Base-by-base conservation (phyloP, 2,113 vertebrate species). In the Agapornis roseicollis region DNA sequence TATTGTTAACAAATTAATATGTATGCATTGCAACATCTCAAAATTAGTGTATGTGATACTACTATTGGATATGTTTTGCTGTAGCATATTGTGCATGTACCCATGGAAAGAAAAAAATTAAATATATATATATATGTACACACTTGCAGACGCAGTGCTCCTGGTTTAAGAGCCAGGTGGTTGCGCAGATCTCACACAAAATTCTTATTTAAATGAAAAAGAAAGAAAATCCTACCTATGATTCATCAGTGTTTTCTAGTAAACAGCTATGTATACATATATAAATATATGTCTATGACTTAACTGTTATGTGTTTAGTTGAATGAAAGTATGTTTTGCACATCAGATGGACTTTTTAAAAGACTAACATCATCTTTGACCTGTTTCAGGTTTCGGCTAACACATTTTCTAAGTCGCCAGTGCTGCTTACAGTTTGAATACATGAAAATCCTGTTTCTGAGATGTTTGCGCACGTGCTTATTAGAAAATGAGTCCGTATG, bases 311-410 rank as follows among this genome's bases (percentile, higher is more conserved):
- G 91, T 97, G 97, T 96, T 79, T 97, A 97, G 93, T 97, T 97
- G 97, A 85, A 98, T 98, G 96, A 98, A 89, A 98, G 93, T 96
- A 97, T 98, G 96, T 97, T 97, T 98, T 98, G 96, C 98, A 96
- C 96, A 97, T 95, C 86, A 88, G 95, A 96, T 98, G 94, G 92
- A 98, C 98, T 98, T 98, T 97, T 98, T 93, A 85, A 98, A 99
- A 98, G 94, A 98, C 98, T 98, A 98, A 98, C 98, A 96, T 98
- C 97, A 98, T 99, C 98, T 99, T 98, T 99, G 98, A 98, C 98
- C 99, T 98, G 98, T 99, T 99, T 97, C 98, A 99, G 99, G 99
- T 99, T 99, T 98, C 97, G 98, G 99, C 98, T 99, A 99, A 98
- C 99, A 98, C 92, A 98, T 98, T 99, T 99, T 99, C 98, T 99